Evolutionary conservation across 2,113 vertebrate genomes (phyloP), one percentile per base, ranked within the genome.

Genomic region (Syngnathus scovelli): DNA sequence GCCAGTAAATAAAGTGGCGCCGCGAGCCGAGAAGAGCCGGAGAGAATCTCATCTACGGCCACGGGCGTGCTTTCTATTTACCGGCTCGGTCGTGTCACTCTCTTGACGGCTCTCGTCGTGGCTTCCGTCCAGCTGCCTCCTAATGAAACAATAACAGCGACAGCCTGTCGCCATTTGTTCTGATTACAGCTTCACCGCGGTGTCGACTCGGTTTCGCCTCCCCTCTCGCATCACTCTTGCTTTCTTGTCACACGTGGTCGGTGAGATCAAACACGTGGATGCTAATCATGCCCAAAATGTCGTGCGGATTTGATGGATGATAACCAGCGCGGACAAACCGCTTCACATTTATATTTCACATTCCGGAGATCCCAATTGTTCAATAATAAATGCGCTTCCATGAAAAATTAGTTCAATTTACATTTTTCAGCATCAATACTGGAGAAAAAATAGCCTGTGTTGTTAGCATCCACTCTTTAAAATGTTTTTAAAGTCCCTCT

Each of bases 121-220:
- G 75, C 74, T 73, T 64, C 61, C 46, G 64, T 75, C 72, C 72
- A 67, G 75, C 62, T 63, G 72, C 10, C 23, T 77, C 65, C 83
- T 88, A 87, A 87, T 89, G 83, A 85, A 87, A 89, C 87, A 83
- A 81, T 77, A 83, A 85, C 79, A 79, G 76, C 82, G 59, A 65
- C 74, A 81, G 76, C 80, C 78, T 69, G 82, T 84, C 81, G 80
- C 76, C 86, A 89, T 86, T 83, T 86, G 86, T 82, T 82, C 79
- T 69, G 70, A 79, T 77, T 77, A 61, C 76, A n/a, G 64, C 83
- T 78, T 74, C n/a, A 48, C 77, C 73, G 54, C 61, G 43, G 33
- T 66, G 61, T 43, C 61, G 41, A 62, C 39, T 44, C 36, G 18
- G 21, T 8, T 21, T 23, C 7, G 39, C 69, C 59, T 64, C 59